Conservation (phyloP, 1,140 invertebrate species). For the Riptortus pedestris region DNA sequence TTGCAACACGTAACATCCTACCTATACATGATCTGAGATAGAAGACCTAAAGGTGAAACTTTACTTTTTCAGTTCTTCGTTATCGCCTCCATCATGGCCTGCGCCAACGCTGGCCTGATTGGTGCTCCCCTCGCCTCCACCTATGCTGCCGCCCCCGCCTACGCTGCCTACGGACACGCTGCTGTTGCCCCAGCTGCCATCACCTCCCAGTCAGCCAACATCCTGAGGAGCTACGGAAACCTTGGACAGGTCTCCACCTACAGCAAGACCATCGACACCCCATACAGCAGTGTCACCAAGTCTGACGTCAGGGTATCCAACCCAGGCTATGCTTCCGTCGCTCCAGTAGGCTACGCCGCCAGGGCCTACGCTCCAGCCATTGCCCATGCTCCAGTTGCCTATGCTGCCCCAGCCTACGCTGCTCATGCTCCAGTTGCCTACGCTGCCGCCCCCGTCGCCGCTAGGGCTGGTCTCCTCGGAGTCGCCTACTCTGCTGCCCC, state of each 20-base stretch:
- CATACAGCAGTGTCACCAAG: slow-evolving; percentile 37
- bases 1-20: too few species aligned
- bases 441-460: slow-evolving; percentile 30
- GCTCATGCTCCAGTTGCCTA: slow-evolving; percentile 21
- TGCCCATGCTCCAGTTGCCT: slow-evolving; percentile 26
- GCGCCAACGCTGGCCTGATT: slow-evolving; percentile 29
- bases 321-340: slow-evolving; percentile 33
- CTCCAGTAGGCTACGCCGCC: slow-evolving; percentile 29
- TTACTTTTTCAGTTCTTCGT: slow-evolving; percentile 25
- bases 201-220: slow-evolving; percentile 34
- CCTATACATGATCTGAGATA: too few species aligned
- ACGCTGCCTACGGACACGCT: slow-evolving; percentile 33
- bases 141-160: slow-evolving; percentile 32
- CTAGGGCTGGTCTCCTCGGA: slow-evolving; percentile 32
- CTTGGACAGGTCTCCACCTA: slow-evolving; percentile 36
- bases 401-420: slow-evolving; percentile 27
- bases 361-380: slow-evolving; percentile 27
- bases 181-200: slow-evolving; percentile 32
- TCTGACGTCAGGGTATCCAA: slow-evolving; percentile 38
- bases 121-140: slow-evolving; percentile 24
- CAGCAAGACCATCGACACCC: slow-evolving; percentile 36
- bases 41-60: too few species aligned
- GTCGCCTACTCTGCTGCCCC: slow-evolving; percentile 23
- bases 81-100: slow-evolving; percentile 30
- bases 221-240: slow-evolving; percentile 35